Evolutionary conservation across 2,888 invertebrate species (phyloP), one percentile per base, ranked within the genome.

Genomic region (Eremobia ochroleuca): DNA sequence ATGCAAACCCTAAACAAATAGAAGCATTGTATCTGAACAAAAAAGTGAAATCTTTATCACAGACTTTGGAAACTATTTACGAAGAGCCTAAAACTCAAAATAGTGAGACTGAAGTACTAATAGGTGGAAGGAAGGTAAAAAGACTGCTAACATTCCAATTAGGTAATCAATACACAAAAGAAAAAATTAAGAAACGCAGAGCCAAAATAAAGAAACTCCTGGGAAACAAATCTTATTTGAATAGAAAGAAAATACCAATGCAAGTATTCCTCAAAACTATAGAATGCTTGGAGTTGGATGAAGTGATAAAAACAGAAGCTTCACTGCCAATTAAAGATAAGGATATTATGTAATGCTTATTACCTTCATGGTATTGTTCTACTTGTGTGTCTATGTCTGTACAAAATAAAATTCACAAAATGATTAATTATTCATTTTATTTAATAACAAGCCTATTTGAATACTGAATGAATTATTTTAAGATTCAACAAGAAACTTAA

Each of bases 61-160:
- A 97, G 87, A 97, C 96, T 77, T 93, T 97, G 87, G 97, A 97
- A 93, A 97, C 97, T 4, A 97, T 97, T 89, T 97, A 97, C 89
- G 97, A 97, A 93, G 97, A 97, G 85, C 97, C 97, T n/a, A 97
- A 96, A 87, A 93, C 95, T 81, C 94, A 93, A 66, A 94, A 88
- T 79, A 93, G 91, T 83, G 96, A 96, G 69, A 92, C 95, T 49
- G 92, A 94, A 68, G 92, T 93, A n/a, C 91, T 94, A 9, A 97
- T 97, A 87, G 97, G 97, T 64, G 96, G 95, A 2, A 96, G 97
- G 73, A 97, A 97, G 92, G 95, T 97, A 3, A 97, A 97, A 92
- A 96, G 97, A 93, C 94, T 97, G 88, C 94, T 97, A 78, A 96
- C 97, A 91, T 97, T 97, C 92, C 96, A 96, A 88, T 82, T 94